A percentile compares a stretch with the other conserved stretches of the same genome.
These are phyloP conservation scores for Acleris laterana DNA, from an alignment of 2,888 invertebrate species.

Conservation along the genomic window DNA sequence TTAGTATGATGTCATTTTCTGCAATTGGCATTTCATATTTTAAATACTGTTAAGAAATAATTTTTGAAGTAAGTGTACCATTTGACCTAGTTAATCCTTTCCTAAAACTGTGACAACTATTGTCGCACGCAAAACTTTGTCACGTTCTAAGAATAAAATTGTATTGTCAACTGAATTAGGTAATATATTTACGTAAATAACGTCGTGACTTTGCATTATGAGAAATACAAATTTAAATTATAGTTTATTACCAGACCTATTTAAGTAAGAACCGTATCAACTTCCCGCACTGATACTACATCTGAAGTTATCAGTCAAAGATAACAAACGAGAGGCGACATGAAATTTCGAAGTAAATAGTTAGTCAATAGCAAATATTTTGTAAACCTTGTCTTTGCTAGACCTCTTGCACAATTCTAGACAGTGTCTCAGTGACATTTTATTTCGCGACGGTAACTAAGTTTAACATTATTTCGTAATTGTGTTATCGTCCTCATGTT, in stretches of 20 bases:
- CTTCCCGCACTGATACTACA: constrained; percentile 26
- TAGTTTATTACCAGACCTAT: constrained; percentile 4
- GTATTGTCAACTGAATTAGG: constrained; percentile 14
- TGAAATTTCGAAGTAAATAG: constrained; percentile 39
- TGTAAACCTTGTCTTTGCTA: constrained; percentile 19
- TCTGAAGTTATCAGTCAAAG: constrained; percentile 33
- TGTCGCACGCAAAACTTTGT: constrained; percentile 11
- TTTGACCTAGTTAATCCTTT: neutral
- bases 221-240: neutral
- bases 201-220: constrained; percentile 5
- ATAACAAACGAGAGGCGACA: constrained; percentile 17
- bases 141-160: constrained; percentile 11
- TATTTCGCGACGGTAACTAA: neutral
- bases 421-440: constrained; percentile 35
- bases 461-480: neutral
- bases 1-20: neutral
- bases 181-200: constrained; percentile 11
- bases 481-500: neutral
- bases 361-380: constrained; percentile 49
- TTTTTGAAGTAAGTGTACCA: too few species aligned
- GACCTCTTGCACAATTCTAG: constrained; percentile 22
- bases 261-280: constrained; percentile 5
- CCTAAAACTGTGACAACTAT: neutral
- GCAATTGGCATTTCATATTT: too few species aligned
- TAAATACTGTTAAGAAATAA: too few species aligned